Percentiles rank a stretch among this genome's conserved stretches.
These are phyloP conservation scores for Aphrocallistes beatrix DNA, from an alignment of 37 sponge, comb jelly and placozoan species.

Conservation along the genomic window DNA sequence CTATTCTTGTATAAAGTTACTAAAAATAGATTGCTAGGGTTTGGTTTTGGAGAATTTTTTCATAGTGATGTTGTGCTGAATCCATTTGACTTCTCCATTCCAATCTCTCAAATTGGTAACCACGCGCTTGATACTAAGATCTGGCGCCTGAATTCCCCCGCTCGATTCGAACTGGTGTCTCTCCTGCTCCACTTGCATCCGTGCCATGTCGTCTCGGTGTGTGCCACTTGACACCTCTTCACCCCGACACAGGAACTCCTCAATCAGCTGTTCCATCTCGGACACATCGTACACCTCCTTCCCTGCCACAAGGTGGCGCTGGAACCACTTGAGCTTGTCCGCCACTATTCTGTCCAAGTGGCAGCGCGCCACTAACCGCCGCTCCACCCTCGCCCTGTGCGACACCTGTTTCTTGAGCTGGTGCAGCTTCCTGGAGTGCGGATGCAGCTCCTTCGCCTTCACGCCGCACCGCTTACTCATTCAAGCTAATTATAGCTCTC, in stretches of 20 bases:
- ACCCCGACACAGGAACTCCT: not conserved
- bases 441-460: not conserved
- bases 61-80: not conserved
- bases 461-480: too few relatives aligned
- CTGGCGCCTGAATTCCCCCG: not conserved
- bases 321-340: not conserved
- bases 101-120: not conserved
- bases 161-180: not conserved
- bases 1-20: too few relatives aligned
- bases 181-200: not conserved
- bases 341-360: not conserved
- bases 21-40: too few relatives aligned
- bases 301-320: not conserved
- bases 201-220: not conserved
- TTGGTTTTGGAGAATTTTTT: not conserved
- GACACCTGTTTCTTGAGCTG: not conserved
- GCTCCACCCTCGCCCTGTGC: not conserved
- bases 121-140: not conserved
- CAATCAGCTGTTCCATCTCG: not conserved
- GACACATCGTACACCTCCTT: not conserved
- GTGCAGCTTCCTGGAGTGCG: not conserved
- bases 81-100: not conserved
- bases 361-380: not conserved
- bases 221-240: not conserved
- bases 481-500: too few relatives aligned